Base-by-base conservation (phyloP, 1,140 invertebrate species). In the Drosophila kohkoa region DNA sequence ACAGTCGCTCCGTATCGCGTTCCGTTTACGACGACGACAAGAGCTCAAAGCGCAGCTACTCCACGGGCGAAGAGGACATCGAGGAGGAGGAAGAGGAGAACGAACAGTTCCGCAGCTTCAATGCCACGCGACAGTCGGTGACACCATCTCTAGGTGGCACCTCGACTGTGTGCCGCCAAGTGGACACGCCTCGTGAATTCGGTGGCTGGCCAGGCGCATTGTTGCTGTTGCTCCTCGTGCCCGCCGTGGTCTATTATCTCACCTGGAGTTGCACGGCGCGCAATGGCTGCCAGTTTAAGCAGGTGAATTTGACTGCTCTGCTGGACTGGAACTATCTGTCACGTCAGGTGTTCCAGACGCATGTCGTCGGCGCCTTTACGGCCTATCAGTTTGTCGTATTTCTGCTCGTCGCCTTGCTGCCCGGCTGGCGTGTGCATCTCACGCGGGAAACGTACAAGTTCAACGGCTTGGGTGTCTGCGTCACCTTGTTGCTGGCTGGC, bases 381-480 rank as follows among this genome's bases (percentile, higher is more conserved):
- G 58, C 75, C 25, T 93, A 91, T 64, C 71, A 92, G n/a, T 54
- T 91, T 20, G 83, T 92, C 11, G 73, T 92, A 1, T 92, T 92
- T 30, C 16, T 93, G 10, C 69, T 94, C 51, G 91, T 90, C 25
- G 88, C 88, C 2, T 43, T 94, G 51, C 90, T 93, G n/a, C 91
- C 93, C 30, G 93, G 93, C 46, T 92, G 93, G 1, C 77, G 93
- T 32, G 77, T 87, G 1, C 91, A 90, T 60, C 65, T 93, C 15
- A 91, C 92, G 2, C 83, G 90, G 20, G 93, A 92, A 65, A 83
- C 92, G 3, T 94, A 93, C 77, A 81, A 92, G 16, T 92, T 93
- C 32, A 94, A 94, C 72, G 93, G 92, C 3, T 76, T 94, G 13
- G 82, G 93, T 5, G 82, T 92, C 8, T 72, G 90, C 45, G 10